Evolutionary conservation across 37 sponge, comb jelly and placozoan species (phyloP).

Genomic region (Crambe crambe): DNA sequence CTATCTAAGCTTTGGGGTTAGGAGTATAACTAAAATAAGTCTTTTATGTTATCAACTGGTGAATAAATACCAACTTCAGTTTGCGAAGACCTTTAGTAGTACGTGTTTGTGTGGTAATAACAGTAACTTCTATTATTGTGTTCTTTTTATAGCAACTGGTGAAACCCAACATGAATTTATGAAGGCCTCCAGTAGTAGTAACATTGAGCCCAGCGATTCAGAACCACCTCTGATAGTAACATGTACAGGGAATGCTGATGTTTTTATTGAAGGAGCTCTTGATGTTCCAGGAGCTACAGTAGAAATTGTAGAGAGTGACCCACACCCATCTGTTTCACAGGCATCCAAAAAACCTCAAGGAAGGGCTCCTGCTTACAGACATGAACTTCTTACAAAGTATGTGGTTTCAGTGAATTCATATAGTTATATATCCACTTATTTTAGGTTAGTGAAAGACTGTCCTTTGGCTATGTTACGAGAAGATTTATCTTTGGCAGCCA

Average conservation of each 20-base stretch:
- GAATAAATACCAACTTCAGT: no score
- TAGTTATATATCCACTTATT: no score
- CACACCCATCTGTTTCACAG: neutral
- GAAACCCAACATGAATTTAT: neutral
- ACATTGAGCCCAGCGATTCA: neutral
- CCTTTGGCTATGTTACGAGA: constrained; percentile 46
- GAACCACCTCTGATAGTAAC: neutral
- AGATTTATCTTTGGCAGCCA: neutral
- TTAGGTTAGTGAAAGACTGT: constrained; percentile 64
- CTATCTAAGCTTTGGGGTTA: no score
- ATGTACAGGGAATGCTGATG: constrained; percentile 4
- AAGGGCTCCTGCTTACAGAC: constrained; percentile 29
- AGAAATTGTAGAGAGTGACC: constrained; percentile 45
- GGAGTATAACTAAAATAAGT: no score
- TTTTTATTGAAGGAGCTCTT: constrained; percentile 29
- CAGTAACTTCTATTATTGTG: no score
- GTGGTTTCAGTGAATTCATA: neutral
- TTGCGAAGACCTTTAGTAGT: no score
- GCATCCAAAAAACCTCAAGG: neutral
- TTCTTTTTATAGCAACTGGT: neutral
- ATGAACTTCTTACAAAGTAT: constrained; percentile 46
- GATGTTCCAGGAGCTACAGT: constrained; percentile 61
- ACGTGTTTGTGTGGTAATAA: no score
- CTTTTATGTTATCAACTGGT: no score
- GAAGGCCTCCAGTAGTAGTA: neutral